Evolutionary conservation across 2,113 vertebrate genomes (phyloP).

Genomic region (Perca flavescens): DNA sequence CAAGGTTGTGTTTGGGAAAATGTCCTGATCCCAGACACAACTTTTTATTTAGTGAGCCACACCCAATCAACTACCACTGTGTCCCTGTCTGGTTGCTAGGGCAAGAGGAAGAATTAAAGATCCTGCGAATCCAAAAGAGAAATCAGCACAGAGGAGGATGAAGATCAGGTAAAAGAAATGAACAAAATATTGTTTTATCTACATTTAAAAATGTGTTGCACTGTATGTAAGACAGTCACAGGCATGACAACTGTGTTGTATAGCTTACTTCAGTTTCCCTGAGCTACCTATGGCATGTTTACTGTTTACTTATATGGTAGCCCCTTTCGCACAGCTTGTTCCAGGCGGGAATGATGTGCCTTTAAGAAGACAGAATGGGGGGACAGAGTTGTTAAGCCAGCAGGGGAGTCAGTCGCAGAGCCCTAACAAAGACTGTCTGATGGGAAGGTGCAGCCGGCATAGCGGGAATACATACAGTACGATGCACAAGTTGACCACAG

Average conservation of each 20-base stretch:
- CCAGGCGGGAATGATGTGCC: no score
- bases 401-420: no score
- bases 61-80: slow-evolving; percentile 73
- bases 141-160: not conserved
- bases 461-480: no score
- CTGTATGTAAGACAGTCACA: no score
- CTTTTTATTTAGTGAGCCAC: slow-evolving; percentile 77
- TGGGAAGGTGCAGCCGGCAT: no score
- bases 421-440: no score
- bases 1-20: slow-evolving; percentile 77
- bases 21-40: slow-evolving; percentile 75
- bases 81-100: slow-evolving; percentile 61
- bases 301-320: not conserved
- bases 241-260: not conserved
- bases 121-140: slow-evolving; percentile 10
- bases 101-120: slow-evolving; percentile 47
- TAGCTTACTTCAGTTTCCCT: not conserved
- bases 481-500: no score
- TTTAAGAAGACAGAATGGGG: no score
- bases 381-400: no score
- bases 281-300: not conserved
- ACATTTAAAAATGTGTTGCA: not conserved
- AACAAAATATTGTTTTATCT: not conserved
- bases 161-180: not conserved
- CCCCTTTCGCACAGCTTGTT: no score